A percentile compares a stretch with the other conserved stretches of the same genome.
These are phyloP conservation scores for Bovichtus variegatus DNA, from an alignment of 2,797 vertebrate species.

Conservation along the genomic window DNA sequence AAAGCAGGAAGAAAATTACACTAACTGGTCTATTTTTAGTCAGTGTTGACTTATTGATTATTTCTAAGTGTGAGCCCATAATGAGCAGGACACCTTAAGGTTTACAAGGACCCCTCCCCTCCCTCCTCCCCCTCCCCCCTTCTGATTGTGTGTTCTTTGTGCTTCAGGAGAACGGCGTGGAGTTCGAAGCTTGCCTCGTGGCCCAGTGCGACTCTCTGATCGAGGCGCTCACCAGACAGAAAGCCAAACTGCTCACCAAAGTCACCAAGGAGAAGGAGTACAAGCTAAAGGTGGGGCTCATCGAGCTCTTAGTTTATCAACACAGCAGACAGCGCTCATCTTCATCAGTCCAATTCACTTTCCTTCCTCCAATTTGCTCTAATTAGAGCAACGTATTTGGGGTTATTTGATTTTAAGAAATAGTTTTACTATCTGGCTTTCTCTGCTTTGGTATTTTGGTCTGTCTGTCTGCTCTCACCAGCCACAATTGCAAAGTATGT, in stretches of 20 bases:
- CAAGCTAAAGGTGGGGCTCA: slow-evolving; percentile 92
- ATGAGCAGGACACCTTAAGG: not conserved
- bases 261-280: slow-evolving; percentile 98
- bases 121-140: too few relatives aligned
- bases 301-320: not conserved
- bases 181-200: slow-evolving; percentile 97
- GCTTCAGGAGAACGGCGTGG: slow-evolving; percentile 93
- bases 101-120: too few relatives aligned
- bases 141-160: slow-evolving; percentile 9
- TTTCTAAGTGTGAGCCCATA: not conserved
- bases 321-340: not conserved
- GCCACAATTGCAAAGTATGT: not conserved
- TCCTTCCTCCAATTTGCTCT: too few relatives aligned
- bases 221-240: slow-evolving; percentile 94
- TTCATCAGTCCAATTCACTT: not conserved
- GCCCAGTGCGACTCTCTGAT: slow-evolving; percentile 98
- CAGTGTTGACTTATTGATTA: not conserved
- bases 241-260: slow-evolving; percentile 98
- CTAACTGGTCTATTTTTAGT: slow-evolving; percentile 44
- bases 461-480: not conserved
- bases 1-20: slow-evolving; percentile 35
- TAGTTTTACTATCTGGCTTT: not conserved
- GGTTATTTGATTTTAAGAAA: not conserved
- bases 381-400: too few relatives aligned
- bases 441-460: not conserved